Evolutionary conservation across 2,113 vertebrate genomes (phyloP), one percentile per base, ranked within the genome.

Genomic region (Corvus moneduloides): DNA sequence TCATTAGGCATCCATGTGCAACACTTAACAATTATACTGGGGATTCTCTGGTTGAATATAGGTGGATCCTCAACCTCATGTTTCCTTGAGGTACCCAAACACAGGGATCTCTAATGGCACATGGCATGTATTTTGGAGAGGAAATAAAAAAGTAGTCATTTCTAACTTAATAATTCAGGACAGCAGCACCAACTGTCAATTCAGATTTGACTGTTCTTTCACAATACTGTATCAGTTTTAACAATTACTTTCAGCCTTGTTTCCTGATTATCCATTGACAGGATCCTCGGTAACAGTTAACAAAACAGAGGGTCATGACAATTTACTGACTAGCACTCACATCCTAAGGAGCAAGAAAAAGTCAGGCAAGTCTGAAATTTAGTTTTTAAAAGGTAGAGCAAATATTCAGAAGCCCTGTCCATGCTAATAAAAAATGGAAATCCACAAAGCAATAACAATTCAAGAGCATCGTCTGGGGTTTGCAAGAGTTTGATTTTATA

Each of bases 111-210:
- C 62, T 43, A 74, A 64, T 14, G 35, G 13, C 28, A 81, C 4
- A 0, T 13, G 20, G 56, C 8, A 20, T 1, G 2, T 3, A 8
- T 48, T 39, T 67, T 24, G 3, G 5, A 46, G 10, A 16, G 11
- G 22, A 56, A 41, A 41, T 49, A 79, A 83, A 23, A 58, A 46
- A 10, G 5, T 2, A 64, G 4, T 4, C 11, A 2, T 16, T 79
- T 44, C 56, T 84, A 48, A 84, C 54, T 72, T 22, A 87, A 6
- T 44, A 44, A 46, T 39, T 88, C 54, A 83, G 23, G 44, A 73
- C 13, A 44, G 32, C 30, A 80, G 39, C 11, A 46, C 5, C 27
- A 72, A 33, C 32, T 56, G 16, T 7, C 22, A 73, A 27, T 30
- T 73, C 5, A 71, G 28, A 21, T 32, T 10, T 20, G 23, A 27